A percentile compares a stretch with the other conserved stretches of the same genome.
Conservation (phyloP, 2,797 vertebrate genomes). For the Scolopax rusticola region DNA sequence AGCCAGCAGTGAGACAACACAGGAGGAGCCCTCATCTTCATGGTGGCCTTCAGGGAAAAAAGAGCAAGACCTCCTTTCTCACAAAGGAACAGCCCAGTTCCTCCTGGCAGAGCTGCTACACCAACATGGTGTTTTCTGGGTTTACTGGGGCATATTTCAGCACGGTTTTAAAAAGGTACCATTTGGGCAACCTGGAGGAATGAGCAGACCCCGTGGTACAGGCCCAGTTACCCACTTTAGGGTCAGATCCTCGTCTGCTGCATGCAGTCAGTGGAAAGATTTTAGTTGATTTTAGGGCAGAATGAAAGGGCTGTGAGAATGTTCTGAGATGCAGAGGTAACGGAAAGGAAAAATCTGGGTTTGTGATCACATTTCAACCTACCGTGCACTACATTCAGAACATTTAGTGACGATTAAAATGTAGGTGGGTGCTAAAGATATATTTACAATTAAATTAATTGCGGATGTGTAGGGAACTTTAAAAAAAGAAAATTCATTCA, state of each 20-base stretch:
- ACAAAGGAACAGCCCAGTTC: not conserved
- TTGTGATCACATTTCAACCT: not conserved
- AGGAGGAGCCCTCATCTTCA: not conserved
- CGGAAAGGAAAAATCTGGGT: not conserved
- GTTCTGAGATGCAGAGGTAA: not conserved
- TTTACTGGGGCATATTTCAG: not conserved
- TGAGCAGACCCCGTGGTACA: not conserved
- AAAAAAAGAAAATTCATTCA: not conserved
- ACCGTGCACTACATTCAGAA: not conserved
- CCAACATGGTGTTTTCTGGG: not conserved
- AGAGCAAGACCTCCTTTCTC: not conserved
- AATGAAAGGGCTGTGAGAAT: not conserved
- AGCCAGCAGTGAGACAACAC: rapidly evolving
- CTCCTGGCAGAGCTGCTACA: not conserved
- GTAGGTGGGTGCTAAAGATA: not conserved
- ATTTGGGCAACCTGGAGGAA: not conserved
- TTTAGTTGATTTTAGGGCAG: not conserved
- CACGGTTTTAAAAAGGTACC: not conserved
- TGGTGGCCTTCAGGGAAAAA: not conserved
- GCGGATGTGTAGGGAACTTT: not conserved
- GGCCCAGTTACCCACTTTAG: not conserved
- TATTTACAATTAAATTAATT: not conserved
- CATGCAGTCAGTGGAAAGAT: not conserved
- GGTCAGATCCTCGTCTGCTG: not conserved
- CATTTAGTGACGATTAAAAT: not conserved